A percentile compares a stretch with the other conserved stretches of the same genome.
Conservation (phyloP, 2,113 vertebrate species). For the Pachycephala philippinensis region DNA sequence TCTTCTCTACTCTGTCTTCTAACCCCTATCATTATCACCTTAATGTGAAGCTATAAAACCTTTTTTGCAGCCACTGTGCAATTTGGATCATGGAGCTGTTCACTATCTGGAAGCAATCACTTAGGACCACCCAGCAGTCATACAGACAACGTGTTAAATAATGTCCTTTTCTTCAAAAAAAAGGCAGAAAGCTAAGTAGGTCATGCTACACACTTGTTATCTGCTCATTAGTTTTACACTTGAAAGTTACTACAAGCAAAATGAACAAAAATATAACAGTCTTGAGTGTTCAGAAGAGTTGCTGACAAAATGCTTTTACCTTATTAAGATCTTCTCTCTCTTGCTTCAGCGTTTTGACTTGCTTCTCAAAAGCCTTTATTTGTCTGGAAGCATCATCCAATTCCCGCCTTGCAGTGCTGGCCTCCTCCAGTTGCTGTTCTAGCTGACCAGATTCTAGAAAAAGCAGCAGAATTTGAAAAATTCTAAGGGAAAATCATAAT, state of each 20-base stretch:
- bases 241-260: neutral
- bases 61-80: neutral
- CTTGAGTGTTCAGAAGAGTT: neutral
- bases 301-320: slow-evolving; percentile 72
- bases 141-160: neutral
- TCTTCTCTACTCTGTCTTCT: neutral
- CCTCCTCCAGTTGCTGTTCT: slow-evolving; percentile 89
- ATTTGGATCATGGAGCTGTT: neutral
- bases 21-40: neutral
- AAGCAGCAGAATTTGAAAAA: slow-evolving; percentile 18
- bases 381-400: slow-evolving; percentile 90
- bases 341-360: slow-evolving; percentile 83
- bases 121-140: neutral
- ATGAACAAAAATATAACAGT: neutral
- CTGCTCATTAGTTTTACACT: neutral
- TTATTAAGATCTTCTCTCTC: slow-evolving; percentile 92
- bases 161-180: neutral
- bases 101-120: neutral
- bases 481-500: neutral
- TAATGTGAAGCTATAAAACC: neutral
- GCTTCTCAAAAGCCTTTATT: slow-evolving; percentile 89
- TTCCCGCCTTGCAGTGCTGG: slow-evolving; percentile 79
- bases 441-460: slow-evolving; percentile 85
- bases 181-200: slow-evolving; percentile 4
- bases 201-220: neutral